Evolutionary conservation across 2,113 vertebrate genomes (phyloP).

Genomic region (Macquaria ambigua): DNA sequence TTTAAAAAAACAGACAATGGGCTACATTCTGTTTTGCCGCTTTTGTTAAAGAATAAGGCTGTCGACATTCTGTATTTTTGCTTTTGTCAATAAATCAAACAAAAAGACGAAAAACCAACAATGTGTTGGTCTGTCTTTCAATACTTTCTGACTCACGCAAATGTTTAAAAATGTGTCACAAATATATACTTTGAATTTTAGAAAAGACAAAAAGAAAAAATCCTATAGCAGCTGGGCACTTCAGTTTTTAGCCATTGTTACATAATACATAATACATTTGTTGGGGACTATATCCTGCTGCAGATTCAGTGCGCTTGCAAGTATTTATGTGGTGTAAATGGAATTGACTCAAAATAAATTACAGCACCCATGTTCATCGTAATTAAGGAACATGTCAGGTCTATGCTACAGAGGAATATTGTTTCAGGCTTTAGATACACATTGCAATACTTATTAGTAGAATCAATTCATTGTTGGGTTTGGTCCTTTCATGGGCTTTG

Average conservation of each 20-base stretch:
- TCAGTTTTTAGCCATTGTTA: not conserved
- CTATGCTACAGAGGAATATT: not conserved
- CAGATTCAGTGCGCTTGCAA: not conserved
- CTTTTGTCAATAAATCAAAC: not conserved
- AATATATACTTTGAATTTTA: not conserved
- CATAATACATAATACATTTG: not conserved
- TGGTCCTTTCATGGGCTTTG: not conserved
- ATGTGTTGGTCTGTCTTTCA: not conserved
- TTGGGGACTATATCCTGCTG: not conserved
- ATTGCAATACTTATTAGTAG: not conserved
- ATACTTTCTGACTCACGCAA: not conserved
- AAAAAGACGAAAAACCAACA: not conserved
- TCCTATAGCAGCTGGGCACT: too few relatives aligned
- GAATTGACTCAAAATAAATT: constrained; percentile 1
- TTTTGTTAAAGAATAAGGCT: not conserved
- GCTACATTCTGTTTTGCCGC: not conserved
- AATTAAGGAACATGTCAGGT: constrained; percentile 3
- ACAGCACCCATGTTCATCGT: not conserved
- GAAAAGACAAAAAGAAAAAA: not conserved
- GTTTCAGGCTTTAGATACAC: not conserved
- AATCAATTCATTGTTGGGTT: not conserved
- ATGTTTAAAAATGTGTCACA: not conserved
- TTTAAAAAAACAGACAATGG: not conserved
- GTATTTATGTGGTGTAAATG: not conserved
- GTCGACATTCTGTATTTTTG: not conserved